phyloP scores from a whole-genome alignment of 2,797 vertebrate genomes.

The Brotula barbata region DNA sequence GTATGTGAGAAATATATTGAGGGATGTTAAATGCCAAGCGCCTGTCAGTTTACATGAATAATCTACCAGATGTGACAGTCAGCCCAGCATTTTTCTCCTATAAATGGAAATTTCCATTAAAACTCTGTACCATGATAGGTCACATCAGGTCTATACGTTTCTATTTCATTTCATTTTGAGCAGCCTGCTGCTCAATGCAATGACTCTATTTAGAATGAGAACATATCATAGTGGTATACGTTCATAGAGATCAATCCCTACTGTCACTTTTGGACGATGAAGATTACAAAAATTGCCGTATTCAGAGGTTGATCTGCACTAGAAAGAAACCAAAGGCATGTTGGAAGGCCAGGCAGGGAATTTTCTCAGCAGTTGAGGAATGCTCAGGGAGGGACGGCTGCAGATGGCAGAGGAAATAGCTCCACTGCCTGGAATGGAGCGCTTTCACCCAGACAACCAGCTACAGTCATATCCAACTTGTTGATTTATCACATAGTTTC shows the following conservation, averaged over 20 bases:
- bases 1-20: constrained; percentile 43
- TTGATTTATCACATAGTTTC: constrained; percentile 52
- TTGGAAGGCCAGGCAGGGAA: constrained; percentile 77
- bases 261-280: constrained; percentile 45
- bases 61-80: constrained; percentile 56
- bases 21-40: constrained; percentile 44
- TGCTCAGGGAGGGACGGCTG: constrained; percentile 80
- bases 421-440: constrained; percentile 74
- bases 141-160: constrained; percentile 15
- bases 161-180: no score
- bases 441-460: constrained; percentile 76
- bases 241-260: constrained; percentile 52
- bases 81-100: constrained; percentile 16
- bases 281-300: constrained; percentile 56
- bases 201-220: constrained; percentile 47
- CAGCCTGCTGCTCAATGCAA: constrained; percentile 17
- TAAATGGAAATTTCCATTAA: constrained; percentile 10
- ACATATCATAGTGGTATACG: constrained; percentile 58
- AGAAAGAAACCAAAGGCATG: constrained; percentile 76
- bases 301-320: constrained; percentile 57
- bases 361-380: constrained; percentile 83
- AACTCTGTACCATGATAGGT: constrained; percentile 11
- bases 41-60: constrained; percentile 41
- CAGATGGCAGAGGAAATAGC: constrained; percentile 82
- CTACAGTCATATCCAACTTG: constrained; percentile 61